phyloP scores from a whole-genome alignment of 2,888 invertebrate genomes.

The Pyrrhia umbra region DNA sequence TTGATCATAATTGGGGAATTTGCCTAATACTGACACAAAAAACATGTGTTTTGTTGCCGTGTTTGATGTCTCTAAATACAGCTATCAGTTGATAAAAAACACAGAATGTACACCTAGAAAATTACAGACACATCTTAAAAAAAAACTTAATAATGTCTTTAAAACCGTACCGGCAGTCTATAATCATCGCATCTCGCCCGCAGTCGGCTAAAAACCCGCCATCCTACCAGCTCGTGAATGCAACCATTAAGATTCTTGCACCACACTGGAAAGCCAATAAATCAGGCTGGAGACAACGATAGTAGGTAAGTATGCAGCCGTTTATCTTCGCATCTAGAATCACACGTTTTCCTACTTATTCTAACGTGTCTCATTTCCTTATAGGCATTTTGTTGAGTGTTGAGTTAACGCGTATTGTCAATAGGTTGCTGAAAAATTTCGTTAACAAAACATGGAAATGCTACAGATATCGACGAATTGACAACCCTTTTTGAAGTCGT shows the following conservation, averaged over 20 bases:
- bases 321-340: slow-evolving; percentile 26
- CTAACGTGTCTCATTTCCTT: slow-evolving; percentile 16
- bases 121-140: background rate
- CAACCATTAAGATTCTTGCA: slow-evolving; percentile 69
- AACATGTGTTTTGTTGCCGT: no score
- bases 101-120: background rate
- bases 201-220: slow-evolving; percentile 22
- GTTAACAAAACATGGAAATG: no score
- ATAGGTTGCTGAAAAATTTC: no score
- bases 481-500: no score
- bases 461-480: no score
- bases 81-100: background rate
- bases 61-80: no score
- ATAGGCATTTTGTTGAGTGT: background rate
- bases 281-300: slow-evolving; percentile 60
- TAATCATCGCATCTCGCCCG: slow-evolving; percentile 22
- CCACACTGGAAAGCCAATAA: slow-evolving; percentile 63
- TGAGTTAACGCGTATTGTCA: slow-evolving; percentile 2
- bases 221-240: slow-evolving; percentile 53
- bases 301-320: slow-evolving; percentile 43
- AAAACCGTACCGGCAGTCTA: background rate
- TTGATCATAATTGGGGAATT: no score
- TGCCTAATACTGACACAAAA: no score
- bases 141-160: slow-evolving; percentile 12
- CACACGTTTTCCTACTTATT: slow-evolving; percentile 41